Evolutionary conservation across 1,140 invertebrate species (phyloP), one percentile per base, ranked within the genome.

Genomic region (Heliconius hermathena): DNA sequence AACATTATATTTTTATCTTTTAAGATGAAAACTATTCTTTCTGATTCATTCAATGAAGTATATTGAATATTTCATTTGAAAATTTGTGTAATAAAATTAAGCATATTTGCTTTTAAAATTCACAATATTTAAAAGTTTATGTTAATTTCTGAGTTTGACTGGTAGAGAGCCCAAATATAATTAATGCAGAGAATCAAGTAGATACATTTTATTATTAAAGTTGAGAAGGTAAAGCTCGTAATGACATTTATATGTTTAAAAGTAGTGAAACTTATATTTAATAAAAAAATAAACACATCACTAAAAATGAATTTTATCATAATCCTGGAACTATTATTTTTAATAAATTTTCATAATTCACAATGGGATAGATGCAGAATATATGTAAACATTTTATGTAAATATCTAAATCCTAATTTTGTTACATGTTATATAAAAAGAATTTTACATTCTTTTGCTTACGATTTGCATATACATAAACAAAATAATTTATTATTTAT

Each of bases 31-130:
- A 22, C 74, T 71, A 75, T 75, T 66, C 36, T 41, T 54, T 46
- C 74, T 74, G 33, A 36, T 22, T 54, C 13, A 75, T 52, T 52
- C 20, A 74, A 81, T 78, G 72, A 71, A 78, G 74, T 78, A 81
- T 78, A 71, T 20, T 57, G 6, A 74, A 81, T 77, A 77, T 77
- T 74, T 81, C 76, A 71, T 71, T 38, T 33, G 46, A 77, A 80
- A 72, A 76, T 77, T 74, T 81, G 76, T 81, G 78, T 77, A 29
- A 71, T 74, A 70, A 77, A 74, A 81, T 54, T 71, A 52, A 71
- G 73, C 46, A 80, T 72, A 77, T 76, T 66, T 76, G 70, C 60
- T 76, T 80, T 66, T 72, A 73, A 80, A 76, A 60, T 76, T 71
- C 29, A 76, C 33, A 46, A 52, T 74, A 33, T 33, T 33, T 66